phyloP scores from a whole-genome alignment of 2,797 vertebrate species.

The Hemibagrus guttatus region DNA sequence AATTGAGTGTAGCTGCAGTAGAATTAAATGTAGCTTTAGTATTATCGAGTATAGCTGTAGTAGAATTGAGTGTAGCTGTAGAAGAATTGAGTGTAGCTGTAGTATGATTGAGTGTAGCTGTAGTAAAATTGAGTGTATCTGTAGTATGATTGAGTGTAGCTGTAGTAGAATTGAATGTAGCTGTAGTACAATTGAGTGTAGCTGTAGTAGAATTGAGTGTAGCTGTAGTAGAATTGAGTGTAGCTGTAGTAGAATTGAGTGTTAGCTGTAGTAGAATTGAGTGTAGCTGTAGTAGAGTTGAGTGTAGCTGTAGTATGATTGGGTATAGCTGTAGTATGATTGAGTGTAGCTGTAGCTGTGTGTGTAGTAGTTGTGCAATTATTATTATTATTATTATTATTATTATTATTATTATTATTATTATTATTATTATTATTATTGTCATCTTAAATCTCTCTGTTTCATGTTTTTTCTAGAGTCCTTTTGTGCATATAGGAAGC shows the following conservation, averaged over 20 bases:
- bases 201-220: not conserved
- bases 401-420: no score
- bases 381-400: no score
- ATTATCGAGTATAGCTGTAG: not conserved
- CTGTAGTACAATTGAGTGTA: not conserved
- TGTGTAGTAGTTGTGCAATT: not conserved
- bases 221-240: not conserved
- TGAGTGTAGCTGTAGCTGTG: not conserved
- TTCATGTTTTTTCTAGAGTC: constrained; percentile 75
- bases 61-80: not conserved
- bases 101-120: not conserved
- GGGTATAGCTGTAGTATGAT: not conserved
- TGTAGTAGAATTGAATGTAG: not conserved
- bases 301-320: not conserved
- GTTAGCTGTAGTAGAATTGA: not conserved
- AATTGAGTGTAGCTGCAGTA: not conserved
- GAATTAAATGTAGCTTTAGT: not conserved
- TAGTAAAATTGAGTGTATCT: not conserved
- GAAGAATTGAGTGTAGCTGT: not conserved
- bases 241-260: not conserved
- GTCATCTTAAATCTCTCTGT: not conserved
- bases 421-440: no score
- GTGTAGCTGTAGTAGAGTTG: no score
- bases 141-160: not conserved
- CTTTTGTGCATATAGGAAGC: constrained; percentile 95